Base-by-base conservation (phyloP, 2,888 invertebrate species). In the Dryadula phaetusa region DNA sequence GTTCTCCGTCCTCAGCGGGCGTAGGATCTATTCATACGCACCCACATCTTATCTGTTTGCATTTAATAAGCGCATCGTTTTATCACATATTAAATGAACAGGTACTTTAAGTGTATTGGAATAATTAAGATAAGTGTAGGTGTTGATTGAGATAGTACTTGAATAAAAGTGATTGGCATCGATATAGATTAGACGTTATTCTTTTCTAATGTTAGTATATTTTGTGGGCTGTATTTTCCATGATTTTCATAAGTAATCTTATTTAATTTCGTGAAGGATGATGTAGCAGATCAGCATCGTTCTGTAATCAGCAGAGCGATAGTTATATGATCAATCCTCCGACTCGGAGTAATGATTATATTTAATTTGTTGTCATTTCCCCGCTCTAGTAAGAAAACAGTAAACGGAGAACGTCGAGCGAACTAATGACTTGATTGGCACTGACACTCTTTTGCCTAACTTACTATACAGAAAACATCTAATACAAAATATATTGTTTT, bases 1-100 rank as follows among this genome's bases (percentile, higher is more conserved):
- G 58, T 64, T 40, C 3, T 32, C 47, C 25, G 58, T 47, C 47
- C 32, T 46, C 28, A 28, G 5, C 58, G 16, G 7, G 16, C 16
- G 20, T 40, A 32, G 34, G 47, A 49, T 64, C 37, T 52, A 25
- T 64, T 53, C 64, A 56, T 62, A 62, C n/a, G 18, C 47, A 62
- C 49, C 40, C 34, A 64, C 56, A 37, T 20, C 56, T 69, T 69
- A 66, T 70, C 69, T 63, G 68, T 42, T 56, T 47, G 65, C 42
- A 64, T 61, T 66, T 66, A 70, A 70, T 67, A 70, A 49, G 52
- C 56, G 62, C 71, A 70, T 60, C 37, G 58, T 34, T 60, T 66
- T 70, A 72, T 70, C 67, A 64, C 22, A 46, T 64, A 62, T 65
- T 70, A 60, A 65, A 67, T 60, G 49, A 61, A 61, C 66, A 68